These are phyloP conservation scores for Manis crassicaudata DNA, from an alignment of 2,797 vertebrate genomes.

Conservation along the genomic window DNA sequence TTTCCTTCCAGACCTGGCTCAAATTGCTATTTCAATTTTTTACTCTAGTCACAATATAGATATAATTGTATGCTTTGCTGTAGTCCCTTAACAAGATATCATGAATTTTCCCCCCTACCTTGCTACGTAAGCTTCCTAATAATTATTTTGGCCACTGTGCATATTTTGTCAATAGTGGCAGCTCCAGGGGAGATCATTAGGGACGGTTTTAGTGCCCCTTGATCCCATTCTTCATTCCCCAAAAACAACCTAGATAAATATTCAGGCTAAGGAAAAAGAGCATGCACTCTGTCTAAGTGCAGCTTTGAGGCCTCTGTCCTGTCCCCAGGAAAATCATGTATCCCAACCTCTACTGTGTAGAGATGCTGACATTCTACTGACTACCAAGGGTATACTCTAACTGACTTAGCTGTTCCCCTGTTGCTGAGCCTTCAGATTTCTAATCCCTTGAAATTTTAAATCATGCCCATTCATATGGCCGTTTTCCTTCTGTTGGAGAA, in stretches of 20 bases:
- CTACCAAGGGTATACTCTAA: not conserved
- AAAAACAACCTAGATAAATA: not conserved
- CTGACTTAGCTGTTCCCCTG: not conserved
- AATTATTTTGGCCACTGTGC: not conserved
- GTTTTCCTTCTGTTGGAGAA: conserved; percentile 24
- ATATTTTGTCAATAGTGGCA: not conserved
- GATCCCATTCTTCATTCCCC: not conserved
- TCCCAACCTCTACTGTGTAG: not conserved
- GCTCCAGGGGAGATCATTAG: not conserved
- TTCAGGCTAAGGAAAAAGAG: not conserved
- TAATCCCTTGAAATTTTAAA: conserved; percentile 2
- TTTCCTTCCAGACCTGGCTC: not conserved
- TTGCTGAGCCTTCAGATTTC: not conserved
- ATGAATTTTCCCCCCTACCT: not conserved
- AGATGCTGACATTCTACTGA: not conserved
- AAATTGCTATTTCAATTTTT: not conserved
- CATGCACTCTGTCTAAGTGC: not conserved
- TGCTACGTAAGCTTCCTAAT: not conserved
- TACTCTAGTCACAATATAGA: not conserved
- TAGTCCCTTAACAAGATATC: not conserved
- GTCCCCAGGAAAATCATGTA: not conserved
- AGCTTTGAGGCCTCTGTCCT: not conserved
- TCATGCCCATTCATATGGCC: not conserved
- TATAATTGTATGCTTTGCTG: not conserved
- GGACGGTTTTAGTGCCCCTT: not conserved